phyloP scores from a whole-genome alignment of 2,888 invertebrate genomes.

The Agriopis marginaria region DNA sequence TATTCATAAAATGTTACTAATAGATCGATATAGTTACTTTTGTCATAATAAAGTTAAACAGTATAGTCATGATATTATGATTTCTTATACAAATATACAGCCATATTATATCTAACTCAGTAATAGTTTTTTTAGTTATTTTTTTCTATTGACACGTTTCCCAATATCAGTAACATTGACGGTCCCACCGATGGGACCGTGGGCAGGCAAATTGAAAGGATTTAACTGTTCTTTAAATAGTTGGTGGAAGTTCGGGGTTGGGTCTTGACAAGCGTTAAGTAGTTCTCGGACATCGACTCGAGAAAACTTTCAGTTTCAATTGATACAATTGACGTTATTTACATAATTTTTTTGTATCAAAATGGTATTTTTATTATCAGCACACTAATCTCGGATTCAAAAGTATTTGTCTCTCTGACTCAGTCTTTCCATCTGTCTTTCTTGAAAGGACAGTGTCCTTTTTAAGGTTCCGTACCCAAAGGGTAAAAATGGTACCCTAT shows the following conservation, averaged over 20 bases:
- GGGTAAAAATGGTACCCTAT: no score
- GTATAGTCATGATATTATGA: no score
- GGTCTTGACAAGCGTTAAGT: constrained; percentile 43
- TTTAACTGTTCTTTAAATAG: constrained; percentile 65
- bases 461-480: no score
- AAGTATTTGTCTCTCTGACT: no score
- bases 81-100: neutral
- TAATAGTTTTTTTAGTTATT: neutral
- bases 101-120: no score
- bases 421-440: no score
- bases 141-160: constrained; percentile 43
- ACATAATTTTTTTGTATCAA: neutral
- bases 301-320: constrained; percentile 14
- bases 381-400: no score
- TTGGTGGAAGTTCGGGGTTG: constrained; percentile 35
- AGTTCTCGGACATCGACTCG: constrained; percentile 40
- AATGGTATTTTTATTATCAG: no score
- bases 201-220: constrained; percentile 63
- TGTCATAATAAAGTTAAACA: no score
- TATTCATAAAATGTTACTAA: no score
- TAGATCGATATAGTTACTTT: no score
- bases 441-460: no score
- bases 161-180: constrained; percentile 56
- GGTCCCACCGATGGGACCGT: constrained; percentile 60
- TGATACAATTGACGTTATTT: neutral